These are phyloP conservation scores for Araneus ventricosus DNA, from an alignment of 1,140 invertebrate genomes.

Conservation along the genomic window DNA sequence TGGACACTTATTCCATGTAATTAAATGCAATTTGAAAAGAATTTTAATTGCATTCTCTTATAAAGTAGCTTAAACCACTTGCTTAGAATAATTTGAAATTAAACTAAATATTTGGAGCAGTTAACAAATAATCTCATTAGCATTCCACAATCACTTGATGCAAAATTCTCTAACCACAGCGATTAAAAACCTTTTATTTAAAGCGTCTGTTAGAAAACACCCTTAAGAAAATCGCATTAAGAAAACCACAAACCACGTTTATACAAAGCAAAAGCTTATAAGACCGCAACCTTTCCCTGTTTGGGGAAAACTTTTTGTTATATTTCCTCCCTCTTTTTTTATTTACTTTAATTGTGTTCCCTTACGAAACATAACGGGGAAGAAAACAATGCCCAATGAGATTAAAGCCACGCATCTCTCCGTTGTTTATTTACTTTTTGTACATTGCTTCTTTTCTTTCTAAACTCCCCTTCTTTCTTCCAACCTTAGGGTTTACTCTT, in stretches of 20 bases:
- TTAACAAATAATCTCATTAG: background rate
- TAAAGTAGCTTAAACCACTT: too few species aligned
- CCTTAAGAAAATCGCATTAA: background rate
- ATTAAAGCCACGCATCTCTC: slow-evolving; percentile 50
- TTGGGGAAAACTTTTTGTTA: background rate
- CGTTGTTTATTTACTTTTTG: slow-evolving; percentile 23
- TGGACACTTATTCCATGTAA: too few species aligned
- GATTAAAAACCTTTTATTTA: slow-evolving; percentile 37
- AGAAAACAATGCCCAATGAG: slow-evolving; percentile 55
- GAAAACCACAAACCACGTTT: background rate
- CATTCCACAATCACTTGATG: background rate
- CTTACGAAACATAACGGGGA: background rate
- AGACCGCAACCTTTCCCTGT: background rate
- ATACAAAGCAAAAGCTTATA: background rate
- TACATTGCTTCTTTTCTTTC: slow-evolving; percentile 12
- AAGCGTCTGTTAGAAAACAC: slow-evolving; percentile 46
- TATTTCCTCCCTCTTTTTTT: slow-evolving; percentile 6
- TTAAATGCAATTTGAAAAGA: too few species aligned
- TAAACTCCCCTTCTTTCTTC: background rate
- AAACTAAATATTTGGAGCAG: background rate
- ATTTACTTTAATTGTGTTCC: slow-evolving; percentile 71
- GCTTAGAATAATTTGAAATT: too few species aligned
- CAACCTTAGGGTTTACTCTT: background rate
- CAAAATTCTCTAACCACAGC: background rate
- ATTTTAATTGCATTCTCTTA: too few species aligned